phyloP scores from a whole-genome alignment of 2,888 invertebrate genomes.

The Anoplius nigerrimus region DNA sequence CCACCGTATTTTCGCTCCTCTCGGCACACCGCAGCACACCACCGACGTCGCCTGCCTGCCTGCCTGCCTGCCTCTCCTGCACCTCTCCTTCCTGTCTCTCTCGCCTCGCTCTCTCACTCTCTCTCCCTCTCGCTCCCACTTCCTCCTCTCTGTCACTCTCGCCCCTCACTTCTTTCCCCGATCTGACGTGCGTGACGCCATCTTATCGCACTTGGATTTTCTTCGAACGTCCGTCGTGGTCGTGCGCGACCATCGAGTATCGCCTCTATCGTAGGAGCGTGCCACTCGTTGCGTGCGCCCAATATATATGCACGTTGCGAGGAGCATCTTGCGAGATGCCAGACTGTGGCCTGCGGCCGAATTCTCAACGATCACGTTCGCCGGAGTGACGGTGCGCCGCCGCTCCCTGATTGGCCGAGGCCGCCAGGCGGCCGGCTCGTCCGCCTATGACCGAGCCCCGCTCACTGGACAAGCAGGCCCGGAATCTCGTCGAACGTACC shows the following conservation, averaged over 20 bases:
- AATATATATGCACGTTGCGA: too few species aligned
- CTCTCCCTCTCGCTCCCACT: constrained; percentile 19
- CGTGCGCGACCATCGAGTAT: constrained; percentile 36
- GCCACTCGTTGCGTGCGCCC: constrained; percentile 6
- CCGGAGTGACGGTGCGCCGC: background rate
- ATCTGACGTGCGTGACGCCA: constrained; percentile 66
- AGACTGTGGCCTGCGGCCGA: background rate
- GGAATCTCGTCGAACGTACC: too few species aligned
- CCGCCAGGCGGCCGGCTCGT: background rate
- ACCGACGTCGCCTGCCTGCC: constrained; percentile 17
- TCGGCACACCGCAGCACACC: constrained; percentile 7
- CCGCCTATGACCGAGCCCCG: too few species aligned
- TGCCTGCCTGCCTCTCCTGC: constrained; percentile 13
- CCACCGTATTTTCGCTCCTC: constrained; percentile 30
- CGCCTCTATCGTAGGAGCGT: constrained; percentile 21
- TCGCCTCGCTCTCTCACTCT: constrained; percentile 14
- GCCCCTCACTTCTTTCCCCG: constrained; percentile 46
- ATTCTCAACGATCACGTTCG: background rate
- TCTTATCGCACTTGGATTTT: constrained; percentile 58
- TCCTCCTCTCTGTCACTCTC: constrained; percentile 28
- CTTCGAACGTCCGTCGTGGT: constrained; percentile 36
- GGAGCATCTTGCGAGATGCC: too few species aligned
- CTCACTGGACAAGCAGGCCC: background rate
- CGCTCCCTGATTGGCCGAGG: background rate
- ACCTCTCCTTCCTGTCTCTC: constrained; percentile 2